A percentile compares a stretch with the other conserved stretches of the same genome.
Conservation (phyloP, 2,797 vertebrate genomes). For the Sitta carolinensis region DNA sequence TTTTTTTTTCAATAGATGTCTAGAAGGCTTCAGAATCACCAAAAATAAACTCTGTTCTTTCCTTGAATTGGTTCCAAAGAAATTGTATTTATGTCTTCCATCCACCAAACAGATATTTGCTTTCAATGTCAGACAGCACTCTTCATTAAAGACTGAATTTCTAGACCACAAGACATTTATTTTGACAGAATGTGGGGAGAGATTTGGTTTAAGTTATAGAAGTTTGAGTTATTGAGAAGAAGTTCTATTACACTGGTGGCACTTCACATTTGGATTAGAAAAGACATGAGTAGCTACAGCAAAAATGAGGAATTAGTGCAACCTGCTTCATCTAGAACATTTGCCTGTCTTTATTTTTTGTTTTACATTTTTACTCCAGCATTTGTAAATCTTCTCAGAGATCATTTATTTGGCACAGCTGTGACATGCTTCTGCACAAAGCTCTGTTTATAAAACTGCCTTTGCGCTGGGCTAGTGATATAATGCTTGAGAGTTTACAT, state of each 20-base stretch:
- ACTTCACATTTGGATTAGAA: neutral
- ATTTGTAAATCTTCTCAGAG: neutral
- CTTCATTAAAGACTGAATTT: neutral
- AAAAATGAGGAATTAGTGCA: neutral
- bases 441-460: neutral
- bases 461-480: neutral
- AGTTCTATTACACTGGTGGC: neutral
- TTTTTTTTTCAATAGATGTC: neutral
- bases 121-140: neutral
- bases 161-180: neutral
- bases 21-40: neutral
- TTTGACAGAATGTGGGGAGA: neutral
- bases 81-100: neutral
- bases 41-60: neutral
- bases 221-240: neutral
- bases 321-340: neutral
- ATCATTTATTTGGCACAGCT: neutral
- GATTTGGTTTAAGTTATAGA: neutral
- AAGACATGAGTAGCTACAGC: neutral
- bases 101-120: neutral
- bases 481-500: neutral
- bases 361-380: neutral
- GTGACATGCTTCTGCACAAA: neutral
- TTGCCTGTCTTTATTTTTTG: neutral
- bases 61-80: neutral